Evolutionary conservation across 2,888 invertebrate species (phyloP), one percentile per base, ranked within the genome.

Genomic region (Trichogramma evanescens): DNA sequence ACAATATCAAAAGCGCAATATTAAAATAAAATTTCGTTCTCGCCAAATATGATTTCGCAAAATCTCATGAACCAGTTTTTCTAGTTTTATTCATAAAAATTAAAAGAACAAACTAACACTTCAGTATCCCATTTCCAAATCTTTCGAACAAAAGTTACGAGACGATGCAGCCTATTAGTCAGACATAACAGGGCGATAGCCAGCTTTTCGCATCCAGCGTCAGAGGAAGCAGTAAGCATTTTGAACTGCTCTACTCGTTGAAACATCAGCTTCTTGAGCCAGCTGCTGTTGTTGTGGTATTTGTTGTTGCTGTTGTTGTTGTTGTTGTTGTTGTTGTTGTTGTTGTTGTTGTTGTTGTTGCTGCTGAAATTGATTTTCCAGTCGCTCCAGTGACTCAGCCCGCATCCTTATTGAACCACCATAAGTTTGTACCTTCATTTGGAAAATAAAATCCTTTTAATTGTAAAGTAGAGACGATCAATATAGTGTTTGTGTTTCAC

Each of bases 381-480:
- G 75, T 58, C 87, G 85, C 72, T 91, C 92, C 67, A 92, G 80
- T 50, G 90, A 89, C 39, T 89, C 89, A 42, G 88, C 85, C 62
- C 90, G 84, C 70, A 89, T 88, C 64, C 93, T 82, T 65, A 93
- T 89, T 66, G 92, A 89, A 66, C 91, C 92, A 67, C 89, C 89
- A 75, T 88, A 88, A 0, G 88, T 87, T 67, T 89, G 85, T 64
- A 88, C 86, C 83, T 88, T 64, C 3, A 39, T 50, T 6, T 26
- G 2, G 26, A 26, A 26, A 26, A 26, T 26, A 26, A 26, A 26
- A 26, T 26, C 3, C 26, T 26, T 26, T 26, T 26, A 26, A 26
- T 26, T 26, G 26, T 26, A 2, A 26, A 26, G 26, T 26, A 26
- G 26, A 26, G 26, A 1, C 26, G 3, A 26, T 26, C 26, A 2